These are phyloP conservation scores for Parauchenoglanis punctatus DNA, from an alignment of 2,797 vertebrate genomes.

Conservation along the genomic window DNA sequence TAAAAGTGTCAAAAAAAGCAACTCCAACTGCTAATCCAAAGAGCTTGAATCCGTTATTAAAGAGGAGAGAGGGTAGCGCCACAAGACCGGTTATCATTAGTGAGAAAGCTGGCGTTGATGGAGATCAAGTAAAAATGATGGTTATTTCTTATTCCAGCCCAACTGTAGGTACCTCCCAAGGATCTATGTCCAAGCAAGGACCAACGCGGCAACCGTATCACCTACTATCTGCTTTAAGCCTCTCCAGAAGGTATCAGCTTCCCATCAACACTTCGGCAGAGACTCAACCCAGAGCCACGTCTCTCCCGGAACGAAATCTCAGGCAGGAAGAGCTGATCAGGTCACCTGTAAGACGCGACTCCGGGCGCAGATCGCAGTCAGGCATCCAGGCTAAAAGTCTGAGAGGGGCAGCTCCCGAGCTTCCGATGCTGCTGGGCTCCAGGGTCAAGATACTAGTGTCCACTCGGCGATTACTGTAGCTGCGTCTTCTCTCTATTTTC, in stretches of 20 bases:
- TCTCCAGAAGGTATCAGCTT: constrained; percentile 54
- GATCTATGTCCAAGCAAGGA: constrained; percentile 51
- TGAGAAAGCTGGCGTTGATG: constrained; percentile 33
- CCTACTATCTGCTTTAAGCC: constrained; percentile 51
- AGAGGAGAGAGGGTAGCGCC: constrained; percentile 32
- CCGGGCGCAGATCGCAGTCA: constrained; percentile 40
- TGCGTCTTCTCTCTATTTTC: not conserved
- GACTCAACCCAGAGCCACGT: constrained; percentile 33
- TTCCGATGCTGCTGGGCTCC: constrained; percentile 66
- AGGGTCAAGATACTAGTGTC: constrained; percentile 64
- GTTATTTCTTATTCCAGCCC: constrained; percentile 20
- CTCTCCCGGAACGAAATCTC: constrained; percentile 58
- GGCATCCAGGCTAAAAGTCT: constrained; percentile 35
- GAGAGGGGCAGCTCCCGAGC: constrained; percentile 47
- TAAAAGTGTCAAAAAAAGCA: constrained; percentile 50
- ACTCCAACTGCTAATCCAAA: constrained; percentile 38
- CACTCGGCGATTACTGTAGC: constrained; percentile 58
- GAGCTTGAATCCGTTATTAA: not conserved
- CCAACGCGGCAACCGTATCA: constrained; percentile 60
- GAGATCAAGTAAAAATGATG: constrained; percentile 38
- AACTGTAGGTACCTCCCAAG: not conserved
- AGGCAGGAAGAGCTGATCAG: constrained; percentile 51
- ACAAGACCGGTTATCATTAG: constrained; percentile 23
- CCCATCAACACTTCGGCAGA: constrained; percentile 50
- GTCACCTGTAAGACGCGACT: constrained; percentile 31